Conservation (phyloP, 2,888 invertebrate species). For the Tenthredo distinguenda region DNA sequence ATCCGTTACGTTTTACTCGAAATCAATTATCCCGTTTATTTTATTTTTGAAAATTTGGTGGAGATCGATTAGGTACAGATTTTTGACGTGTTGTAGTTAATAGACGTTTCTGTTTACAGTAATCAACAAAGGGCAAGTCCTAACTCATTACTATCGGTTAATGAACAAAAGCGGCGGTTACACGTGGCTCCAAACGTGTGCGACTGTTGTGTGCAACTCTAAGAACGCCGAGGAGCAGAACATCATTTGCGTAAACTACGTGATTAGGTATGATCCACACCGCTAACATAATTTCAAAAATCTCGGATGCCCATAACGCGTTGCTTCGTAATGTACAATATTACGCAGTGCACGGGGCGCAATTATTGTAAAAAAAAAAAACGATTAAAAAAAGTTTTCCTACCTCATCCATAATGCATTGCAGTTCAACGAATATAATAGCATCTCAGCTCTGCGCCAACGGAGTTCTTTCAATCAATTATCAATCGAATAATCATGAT, state of each 20-base stretch:
- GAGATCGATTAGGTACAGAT: background rate
- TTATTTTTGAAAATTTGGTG: conserved; percentile 37
- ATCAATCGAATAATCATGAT: conserved; percentile 1
- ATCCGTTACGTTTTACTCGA: background rate
- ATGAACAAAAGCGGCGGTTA: conserved; percentile 98
- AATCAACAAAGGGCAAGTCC: conserved; percentile 97
- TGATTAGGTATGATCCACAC: conserved; percentile 88
- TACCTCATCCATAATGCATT: conserved; percentile 32
- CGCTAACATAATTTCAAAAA: background rate
- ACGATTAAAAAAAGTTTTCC: conserved; percentile 29
- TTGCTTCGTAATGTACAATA: background rate
- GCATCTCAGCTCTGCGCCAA: background rate
- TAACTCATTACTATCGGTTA: conserved; percentile 96
- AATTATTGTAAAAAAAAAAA: background rate
- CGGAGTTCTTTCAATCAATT: conserved; percentile 20
- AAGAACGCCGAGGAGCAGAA: conserved; percentile 98
- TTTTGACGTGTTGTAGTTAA: background rate
- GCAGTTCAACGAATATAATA: conserved; percentile 24
- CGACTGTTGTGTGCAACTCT: conserved; percentile 96
- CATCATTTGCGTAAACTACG: conserved; percentile 98
- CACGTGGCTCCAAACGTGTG: conserved; percentile 98
- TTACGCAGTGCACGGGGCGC: background rate
- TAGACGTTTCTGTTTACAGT: conserved; percentile 82
- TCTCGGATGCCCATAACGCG: background rate
- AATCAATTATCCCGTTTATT: conserved; percentile 31